phyloP scores from a whole-genome alignment of 2,888 invertebrate species.

The Noctuana brunneofusca region DNA sequence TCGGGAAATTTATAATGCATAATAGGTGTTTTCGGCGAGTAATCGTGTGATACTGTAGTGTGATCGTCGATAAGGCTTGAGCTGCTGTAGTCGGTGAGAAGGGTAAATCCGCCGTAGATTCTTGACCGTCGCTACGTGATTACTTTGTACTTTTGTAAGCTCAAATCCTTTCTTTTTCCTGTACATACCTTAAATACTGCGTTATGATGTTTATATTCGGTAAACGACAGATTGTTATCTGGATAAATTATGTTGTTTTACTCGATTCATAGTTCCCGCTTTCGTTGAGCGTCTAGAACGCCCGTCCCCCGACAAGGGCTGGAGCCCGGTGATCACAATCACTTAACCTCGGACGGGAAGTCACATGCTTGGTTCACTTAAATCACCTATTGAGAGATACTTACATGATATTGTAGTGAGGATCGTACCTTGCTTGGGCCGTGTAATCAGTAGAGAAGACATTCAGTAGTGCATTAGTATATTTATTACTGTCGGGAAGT shows the following conservation, averaged over 20 bases:
- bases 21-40: conserved; percentile 76
- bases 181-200: conserved; percentile 75
- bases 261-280: conserved; percentile 41
- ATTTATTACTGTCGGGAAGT: conserved; percentile 71
- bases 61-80: conserved; percentile 76
- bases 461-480: conserved; percentile 75
- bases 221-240: conserved; percentile 71
- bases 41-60: conserved; percentile 77
- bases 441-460: conserved; percentile 71
- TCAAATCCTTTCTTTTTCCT: conserved; percentile 74
- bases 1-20: conserved; percentile 71
- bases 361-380: conserved; percentile 51
- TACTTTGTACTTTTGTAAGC: conserved; percentile 82
- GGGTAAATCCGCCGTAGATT: conserved; percentile 78
- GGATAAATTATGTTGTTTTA: conserved; percentile 67
- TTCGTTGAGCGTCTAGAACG: neutral
- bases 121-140: conserved; percentile 78
- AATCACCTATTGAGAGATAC: conserved; percentile 47
- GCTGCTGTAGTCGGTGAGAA: conserved; percentile 77
- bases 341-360: conserved; percentile 37
- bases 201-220: conserved; percentile 62
- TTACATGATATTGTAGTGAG: conserved; percentile 46
- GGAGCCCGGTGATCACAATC: neutral
- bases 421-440: conserved; percentile 65
- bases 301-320: conserved; percentile 8